Evolutionary conservation across 2,113 vertebrate species (phyloP), one percentile per base, ranked within the genome.

Genomic region (Cololabis saira): DNA sequence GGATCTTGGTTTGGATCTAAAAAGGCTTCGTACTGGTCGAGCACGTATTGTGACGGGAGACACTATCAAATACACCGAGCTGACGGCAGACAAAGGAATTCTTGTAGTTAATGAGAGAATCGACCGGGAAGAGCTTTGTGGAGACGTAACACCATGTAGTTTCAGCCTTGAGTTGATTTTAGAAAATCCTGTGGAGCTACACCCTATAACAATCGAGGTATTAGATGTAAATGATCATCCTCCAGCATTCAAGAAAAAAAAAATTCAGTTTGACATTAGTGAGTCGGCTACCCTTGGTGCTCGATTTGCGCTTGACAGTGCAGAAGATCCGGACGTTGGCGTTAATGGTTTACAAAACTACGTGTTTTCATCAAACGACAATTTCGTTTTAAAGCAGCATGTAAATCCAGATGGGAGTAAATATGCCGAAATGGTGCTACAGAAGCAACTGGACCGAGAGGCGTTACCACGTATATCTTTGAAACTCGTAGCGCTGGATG

Each of bases 401-500:
- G 15, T 51, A 0, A 88, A 89, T 45, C 67, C 82, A 0, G 88
- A 91, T n/a, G 91, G 90, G 2, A 85, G 30, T 17, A 60, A 61
- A 47, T 70, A 60, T 37, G 67, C 57, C n/a, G 57, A 70, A 56
- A 61, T 70, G 48, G 57, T 61, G 14, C 41, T 70, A 14, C 67
- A 70, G 41, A 70, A 54, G 14, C 41, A 48, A 1, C 22, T 71
- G 12, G 68, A 71, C 9, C 33, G 68, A 62, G 68, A 71, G 51
- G 19, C 4, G 1, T 9, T 9, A 19, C 74, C 69, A 0, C 0
- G 53, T 43, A 62, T 92, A 22, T 71, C 87, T 15, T 50, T 94
- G 0, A 71, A 89, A 12, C 78, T 94, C 1, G 90, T 87, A 0
- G 93, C 93, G 0, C 80, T 83, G 10, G 94, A 95, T 8, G 93